Conservation (phyloP, 1,140 invertebrate species). For the Formica exsecta region DNA sequence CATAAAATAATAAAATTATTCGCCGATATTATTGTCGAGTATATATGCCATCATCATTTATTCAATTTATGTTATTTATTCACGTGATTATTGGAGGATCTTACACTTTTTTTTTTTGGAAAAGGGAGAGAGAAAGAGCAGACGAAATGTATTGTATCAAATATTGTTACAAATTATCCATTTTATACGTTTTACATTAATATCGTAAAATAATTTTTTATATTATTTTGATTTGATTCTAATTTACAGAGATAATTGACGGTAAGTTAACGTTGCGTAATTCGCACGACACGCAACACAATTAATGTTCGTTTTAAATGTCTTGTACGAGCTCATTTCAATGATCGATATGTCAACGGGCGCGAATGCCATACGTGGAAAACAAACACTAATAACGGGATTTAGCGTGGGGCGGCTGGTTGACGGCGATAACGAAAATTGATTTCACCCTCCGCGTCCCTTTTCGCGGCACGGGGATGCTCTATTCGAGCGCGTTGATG, state of each 20-base stretch:
- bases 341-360: slow-evolving; percentile 34
- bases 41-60: neutral
- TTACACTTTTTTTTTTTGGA: neutral
- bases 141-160: neutral
- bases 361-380: slow-evolving; percentile 58
- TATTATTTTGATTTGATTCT: neutral
- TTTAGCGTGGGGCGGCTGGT: slow-evolving; percentile 81
- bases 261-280: neutral
- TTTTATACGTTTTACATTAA: neutral
- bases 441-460: slow-evolving; percentile 79
- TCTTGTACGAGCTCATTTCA: slow-evolving; percentile 15
- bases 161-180: neutral
- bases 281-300: neutral
- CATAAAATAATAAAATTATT: neutral
- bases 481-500: slow-evolving; percentile 75
- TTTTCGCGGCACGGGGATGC: slow-evolving; percentile 62
- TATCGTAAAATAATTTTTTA: neutral
- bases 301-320: slow-evolving; percentile 14
- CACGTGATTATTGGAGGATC: neutral
- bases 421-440: slow-evolving; percentile 84
- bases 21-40: too few species aligned
- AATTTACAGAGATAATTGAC: neutral
- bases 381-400: slow-evolving; percentile 81
- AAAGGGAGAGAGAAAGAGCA: too few species aligned
- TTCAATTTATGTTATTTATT: neutral